Evolutionary conservation across 2,797 vertebrate genomes (phyloP), one percentile per base, ranked within the genome.

Genomic region (Geotrypetes seraphini): DNA sequence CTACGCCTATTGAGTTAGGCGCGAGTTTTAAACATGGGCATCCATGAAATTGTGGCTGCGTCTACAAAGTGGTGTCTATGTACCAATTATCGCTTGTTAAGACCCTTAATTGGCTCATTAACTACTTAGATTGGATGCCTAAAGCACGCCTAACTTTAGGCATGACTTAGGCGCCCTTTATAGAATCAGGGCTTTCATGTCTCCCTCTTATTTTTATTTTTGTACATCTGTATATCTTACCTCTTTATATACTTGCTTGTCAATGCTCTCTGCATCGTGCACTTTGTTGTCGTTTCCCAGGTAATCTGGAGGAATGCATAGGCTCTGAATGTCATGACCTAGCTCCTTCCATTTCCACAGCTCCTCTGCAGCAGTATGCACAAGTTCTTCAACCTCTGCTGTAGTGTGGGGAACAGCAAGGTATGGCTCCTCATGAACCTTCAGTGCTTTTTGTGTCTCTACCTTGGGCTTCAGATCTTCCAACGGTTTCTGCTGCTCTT

Each of bases 381-480:
- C 90, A 75, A 99, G 80, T 45, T 73, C 76, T 56, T 96, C 86
- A 22, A 97, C 89, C 57, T 97, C 88, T 4, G 60, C 42, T 0
- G 73, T 73, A 2, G 75, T 85, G 44, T 95, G 91, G 39, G 92
- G 92, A 21, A 97, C 94, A 0, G 88, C 79, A 80, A 95, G 82
- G 31, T 70, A 68, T 2, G 81, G 75, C 47, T 90, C 84, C 64
- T 94, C 90, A 8, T 79, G 85, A 34, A 79, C 66, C n/a, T 79
- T 69, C 0, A 78, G 78, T 23, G 48, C 69, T 65, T 82, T 87
- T 20, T 71, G 73, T 6, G 66, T 66, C 31, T 83, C 79, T 24
- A 42, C 44, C 50, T 81, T 65, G 36, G 78, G 60, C 5, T 54
- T 16, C 47, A 77, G 58, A 13, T 78, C 52, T 64, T 86, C 81